A percentile compares a stretch with the other conserved stretches of the same genome.
phyloP scores from a whole-genome alignment of 2,797 vertebrate species.

The Halcyon leucocephala region DNA sequence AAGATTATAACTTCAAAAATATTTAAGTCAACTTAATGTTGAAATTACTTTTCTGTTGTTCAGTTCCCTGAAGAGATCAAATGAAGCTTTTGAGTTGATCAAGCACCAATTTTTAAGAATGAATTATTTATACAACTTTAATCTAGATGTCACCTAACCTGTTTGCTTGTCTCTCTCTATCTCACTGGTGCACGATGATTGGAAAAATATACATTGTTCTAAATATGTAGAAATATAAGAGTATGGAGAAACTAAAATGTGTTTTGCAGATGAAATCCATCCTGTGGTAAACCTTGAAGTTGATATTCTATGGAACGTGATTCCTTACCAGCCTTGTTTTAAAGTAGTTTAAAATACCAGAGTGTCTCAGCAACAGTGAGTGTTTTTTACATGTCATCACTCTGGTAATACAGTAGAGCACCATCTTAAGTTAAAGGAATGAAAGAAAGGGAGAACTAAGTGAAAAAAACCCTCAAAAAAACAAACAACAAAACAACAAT shows the following conservation, averaged over 20 bases:
- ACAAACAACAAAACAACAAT: background rate
- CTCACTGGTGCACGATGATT: background rate
- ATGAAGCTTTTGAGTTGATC: constrained; percentile 45
- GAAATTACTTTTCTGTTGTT: constrained; percentile 53
- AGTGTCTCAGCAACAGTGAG: background rate
- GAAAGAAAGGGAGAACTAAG: background rate
- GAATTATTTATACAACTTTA: constrained; percentile 44
- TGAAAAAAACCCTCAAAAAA: background rate
- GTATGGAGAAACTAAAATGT: background rate
- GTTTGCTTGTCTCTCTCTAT: background rate
- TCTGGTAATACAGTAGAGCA: background rate
- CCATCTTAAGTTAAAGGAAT: background rate
- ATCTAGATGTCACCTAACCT: background rate
- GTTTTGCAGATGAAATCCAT: background rate
- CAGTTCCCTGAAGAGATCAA: constrained; percentile 31
- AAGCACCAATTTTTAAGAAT: constrained; percentile 33
- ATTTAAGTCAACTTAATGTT: constrained; percentile 38
- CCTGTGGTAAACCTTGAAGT: background rate
- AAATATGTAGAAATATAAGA: background rate
- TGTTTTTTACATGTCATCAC: rapidly evolving
- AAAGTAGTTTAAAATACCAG: background rate
- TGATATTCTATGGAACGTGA: background rate
- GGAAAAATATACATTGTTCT: background rate
- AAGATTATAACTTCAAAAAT: constrained; percentile 5
- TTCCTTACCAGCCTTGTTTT: background rate